Evolutionary conservation across 2,888 invertebrate genomes (phyloP), one percentile per base, ranked within the genome.

Genomic region (Alcis repandata): DNA sequence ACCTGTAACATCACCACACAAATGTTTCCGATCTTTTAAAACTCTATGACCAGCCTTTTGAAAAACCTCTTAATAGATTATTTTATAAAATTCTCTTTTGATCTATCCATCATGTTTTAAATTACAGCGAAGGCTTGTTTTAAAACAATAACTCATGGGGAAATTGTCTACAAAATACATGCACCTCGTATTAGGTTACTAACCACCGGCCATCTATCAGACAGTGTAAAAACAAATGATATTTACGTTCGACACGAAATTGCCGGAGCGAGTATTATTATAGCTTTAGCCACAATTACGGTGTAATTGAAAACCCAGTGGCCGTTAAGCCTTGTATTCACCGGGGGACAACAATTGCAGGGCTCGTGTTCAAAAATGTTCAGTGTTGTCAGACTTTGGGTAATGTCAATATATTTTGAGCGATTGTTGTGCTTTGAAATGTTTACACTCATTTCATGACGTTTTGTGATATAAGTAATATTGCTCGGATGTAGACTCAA

Each of bases 261-360:
- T 89, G 87, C 83, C 69, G 75, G 81, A 80, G 76, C 83, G 76
- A 73, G 64, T 78, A 84, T 85, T 87, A 90, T 90, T 90, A 89
- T 83, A 79, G 88, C 84, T 60, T 59, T 66, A 78, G 84, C 86
- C 86, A 85, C 89, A 90, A 91, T 92, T 90, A 91, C 84, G 72
- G 83, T 78, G 91, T 90, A 92, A 92, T 92, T 92, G 92, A 92
- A 92, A 90, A 88, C 86, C 76, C 84, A 87, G 87, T 82, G 84
- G 85, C 85, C 80, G 85, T 89, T 89, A 86, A 63, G 65, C 62
- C 53, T 27, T 58, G 69, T 56, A 46, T 46, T 56, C 56, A 56
- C 56, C 45, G 33, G 45, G 45, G 56, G 33, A 36, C 32, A 22
- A 53, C 15, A 27, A 2, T 15, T 22, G 22, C 11, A 40, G 15